Conservation (phyloP, 2,888 invertebrate species). For the Tetheella fluctuosa region DNA sequence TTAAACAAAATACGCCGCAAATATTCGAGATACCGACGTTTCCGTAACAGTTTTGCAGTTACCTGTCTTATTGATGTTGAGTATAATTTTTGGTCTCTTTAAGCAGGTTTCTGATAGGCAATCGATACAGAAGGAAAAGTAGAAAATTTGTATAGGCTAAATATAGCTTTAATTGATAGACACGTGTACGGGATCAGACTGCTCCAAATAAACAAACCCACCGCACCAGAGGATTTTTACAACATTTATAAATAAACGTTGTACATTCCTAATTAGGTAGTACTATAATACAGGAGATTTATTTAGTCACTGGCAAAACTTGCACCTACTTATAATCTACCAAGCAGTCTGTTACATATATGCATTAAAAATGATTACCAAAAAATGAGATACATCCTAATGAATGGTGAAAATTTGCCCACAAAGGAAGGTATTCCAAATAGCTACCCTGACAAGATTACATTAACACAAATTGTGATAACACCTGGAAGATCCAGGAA, state of each 20-base stretch:
- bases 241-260: too few species aligned
- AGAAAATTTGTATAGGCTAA: not conserved
- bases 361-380: too few species aligned
- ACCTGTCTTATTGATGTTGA: not conserved
- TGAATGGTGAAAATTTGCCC: too few species aligned
- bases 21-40: conserved; percentile 8
- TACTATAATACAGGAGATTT: too few species aligned
- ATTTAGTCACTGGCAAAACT: too few species aligned
- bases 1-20: conserved; percentile 14
- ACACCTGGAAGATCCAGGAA: not conserved
- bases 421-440: too few species aligned
- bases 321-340: too few species aligned
- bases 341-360: too few species aligned
- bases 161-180: not conserved
- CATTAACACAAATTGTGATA: too few species aligned
- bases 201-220: not conserved
- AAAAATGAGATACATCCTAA: too few species aligned
- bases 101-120: not conserved
- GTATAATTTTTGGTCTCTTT: not conserved
- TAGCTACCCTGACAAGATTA: too few species aligned
- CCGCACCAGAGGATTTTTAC: not conserved
- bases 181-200: not conserved
- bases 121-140: not conserved
- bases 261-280: too few species aligned
- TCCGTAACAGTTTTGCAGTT: not conserved